Percentiles rank a stretch among this genome's conserved stretches.
These are phyloP conservation scores for Porites divaricata DNA, from an alignment of 92 coral and sea anemone species.

Conservation along the genomic window DNA sequence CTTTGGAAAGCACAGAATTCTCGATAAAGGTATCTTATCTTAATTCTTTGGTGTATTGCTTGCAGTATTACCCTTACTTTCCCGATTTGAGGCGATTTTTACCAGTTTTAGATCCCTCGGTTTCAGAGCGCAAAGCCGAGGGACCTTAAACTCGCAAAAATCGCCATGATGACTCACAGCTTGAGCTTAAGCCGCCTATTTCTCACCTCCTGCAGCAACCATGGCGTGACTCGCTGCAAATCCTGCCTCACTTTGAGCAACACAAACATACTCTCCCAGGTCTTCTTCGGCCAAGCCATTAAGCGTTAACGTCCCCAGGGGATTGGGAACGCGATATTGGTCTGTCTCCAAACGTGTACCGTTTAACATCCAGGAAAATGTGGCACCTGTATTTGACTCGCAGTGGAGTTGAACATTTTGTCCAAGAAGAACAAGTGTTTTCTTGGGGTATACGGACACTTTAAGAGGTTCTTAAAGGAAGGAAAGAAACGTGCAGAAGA, in stretches of 20 bases:
- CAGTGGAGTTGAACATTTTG: slow-evolving; percentile 67
- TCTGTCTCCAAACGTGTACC: slow-evolving; percentile 66
- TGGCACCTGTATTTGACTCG: slow-evolving; percentile 70
- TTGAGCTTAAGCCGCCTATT: neutral
- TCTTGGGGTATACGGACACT: slow-evolving; percentile 73
- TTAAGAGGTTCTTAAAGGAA: slow-evolving; percentile 42
- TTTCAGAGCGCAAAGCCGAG: no score
- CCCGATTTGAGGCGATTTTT: no score
- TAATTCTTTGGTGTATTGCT: no score
- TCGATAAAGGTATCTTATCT: no score
- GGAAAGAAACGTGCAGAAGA: neutral
- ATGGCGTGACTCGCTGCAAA: slow-evolving; percentile 53
- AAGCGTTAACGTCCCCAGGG: slow-evolving; percentile 78
- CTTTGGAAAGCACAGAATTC: no score
- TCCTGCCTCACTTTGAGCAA: slow-evolving; percentile 84
- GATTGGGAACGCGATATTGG: slow-evolving; percentile 67
- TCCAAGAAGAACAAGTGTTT: slow-evolving; percentile 41
- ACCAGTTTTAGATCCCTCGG: no score
- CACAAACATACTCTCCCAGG: slow-evolving; percentile 80
- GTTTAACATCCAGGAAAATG: slow-evolving; percentile 70
- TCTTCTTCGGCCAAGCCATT: slow-evolving; percentile 61
- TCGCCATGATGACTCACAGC: no score
- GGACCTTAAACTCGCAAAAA: no score
- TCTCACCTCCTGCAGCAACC: slow-evolving; percentile 72
- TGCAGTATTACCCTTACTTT: no score